phyloP scores from a whole-genome alignment of 2,113 vertebrate species.

The Gymnorhina tibicen region DNA sequence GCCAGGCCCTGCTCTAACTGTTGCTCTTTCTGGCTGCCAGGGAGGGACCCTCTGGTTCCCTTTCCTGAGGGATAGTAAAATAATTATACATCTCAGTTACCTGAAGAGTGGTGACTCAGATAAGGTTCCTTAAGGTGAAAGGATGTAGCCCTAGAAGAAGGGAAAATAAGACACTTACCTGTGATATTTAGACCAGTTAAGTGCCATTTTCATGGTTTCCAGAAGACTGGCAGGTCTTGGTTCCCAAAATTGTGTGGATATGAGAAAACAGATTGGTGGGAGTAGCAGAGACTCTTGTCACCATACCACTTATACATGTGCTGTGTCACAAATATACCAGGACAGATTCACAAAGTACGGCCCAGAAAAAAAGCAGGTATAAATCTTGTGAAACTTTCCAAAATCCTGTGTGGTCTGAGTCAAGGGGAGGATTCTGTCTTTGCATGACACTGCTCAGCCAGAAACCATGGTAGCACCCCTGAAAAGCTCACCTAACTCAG shows the following conservation, averaged over 20 bases:
- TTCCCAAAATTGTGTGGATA: background rate
- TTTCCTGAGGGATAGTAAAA: background rate
- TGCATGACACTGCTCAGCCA: background rate
- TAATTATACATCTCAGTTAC: background rate
- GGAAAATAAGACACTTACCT: background rate
- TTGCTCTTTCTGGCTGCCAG: background rate
- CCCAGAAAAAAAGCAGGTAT: background rate
- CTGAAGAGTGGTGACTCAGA: background rate
- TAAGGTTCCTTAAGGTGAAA: background rate
- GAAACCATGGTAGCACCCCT: background rate
- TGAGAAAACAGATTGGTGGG: background rate
- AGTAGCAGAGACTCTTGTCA: background rate
- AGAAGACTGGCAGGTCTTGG: background rate
- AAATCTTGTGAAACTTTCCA: background rate
- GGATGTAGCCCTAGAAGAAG: background rate
- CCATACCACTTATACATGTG: rapidly evolving
- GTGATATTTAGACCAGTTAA: background rate
- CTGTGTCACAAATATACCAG: background rate
- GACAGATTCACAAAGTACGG: background rate
- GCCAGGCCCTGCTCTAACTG: background rate
- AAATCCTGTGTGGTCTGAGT: background rate
- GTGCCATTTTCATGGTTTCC: background rate
- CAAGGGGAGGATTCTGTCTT: background rate
- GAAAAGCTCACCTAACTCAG: background rate
- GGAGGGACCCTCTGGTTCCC: background rate